Evolutionary conservation across 2,797 vertebrate species (phyloP).

Genomic region (Rousettus madagascariensis): DNA sequence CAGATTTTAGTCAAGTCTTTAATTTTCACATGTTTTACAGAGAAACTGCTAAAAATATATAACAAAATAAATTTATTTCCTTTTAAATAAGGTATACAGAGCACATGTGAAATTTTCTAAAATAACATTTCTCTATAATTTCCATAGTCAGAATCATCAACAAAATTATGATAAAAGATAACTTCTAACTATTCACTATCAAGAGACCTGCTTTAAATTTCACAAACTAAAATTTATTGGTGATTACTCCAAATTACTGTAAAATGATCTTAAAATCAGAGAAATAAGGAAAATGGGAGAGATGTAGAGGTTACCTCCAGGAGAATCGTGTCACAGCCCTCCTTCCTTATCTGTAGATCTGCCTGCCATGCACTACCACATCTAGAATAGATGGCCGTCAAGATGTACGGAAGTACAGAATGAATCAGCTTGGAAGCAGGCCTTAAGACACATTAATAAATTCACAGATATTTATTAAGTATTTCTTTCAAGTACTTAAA

Average conservation of each 20-base stretch:
- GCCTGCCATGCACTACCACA: not conserved
- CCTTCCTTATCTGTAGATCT: not conserved
- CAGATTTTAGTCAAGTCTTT: conserved; percentile 27
- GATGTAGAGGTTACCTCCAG: not conserved
- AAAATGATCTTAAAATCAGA: not conserved
- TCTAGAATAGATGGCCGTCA: not conserved
- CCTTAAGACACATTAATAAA: not conserved
- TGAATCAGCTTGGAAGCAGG: not conserved
- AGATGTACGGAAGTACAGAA: not conserved
- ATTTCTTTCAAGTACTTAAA: not conserved
- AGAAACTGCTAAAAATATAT: conserved; percentile 21
- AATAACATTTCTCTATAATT: conserved; percentile 4
- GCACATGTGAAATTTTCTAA: conserved; percentile 33
- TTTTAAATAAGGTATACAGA: conserved; percentile 11
- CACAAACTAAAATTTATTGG: not conserved
- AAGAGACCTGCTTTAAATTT: conserved; percentile 9
- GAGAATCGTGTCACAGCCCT: not conserved
- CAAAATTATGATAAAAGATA: conserved; percentile 12
- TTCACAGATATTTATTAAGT: conserved; percentile 31
- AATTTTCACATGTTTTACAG: not conserved
- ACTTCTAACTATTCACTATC: not conserved
- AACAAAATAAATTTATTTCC: conserved; percentile 18
- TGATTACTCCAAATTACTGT: not conserved
- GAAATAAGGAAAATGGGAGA: not conserved
- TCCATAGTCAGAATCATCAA: not conserved